A percentile compares a stretch with the other conserved stretches of the same genome.
Evolutionary conservation across 2,113 vertebrate genomes (phyloP).

Genomic region (Mirza zaza): DNA sequence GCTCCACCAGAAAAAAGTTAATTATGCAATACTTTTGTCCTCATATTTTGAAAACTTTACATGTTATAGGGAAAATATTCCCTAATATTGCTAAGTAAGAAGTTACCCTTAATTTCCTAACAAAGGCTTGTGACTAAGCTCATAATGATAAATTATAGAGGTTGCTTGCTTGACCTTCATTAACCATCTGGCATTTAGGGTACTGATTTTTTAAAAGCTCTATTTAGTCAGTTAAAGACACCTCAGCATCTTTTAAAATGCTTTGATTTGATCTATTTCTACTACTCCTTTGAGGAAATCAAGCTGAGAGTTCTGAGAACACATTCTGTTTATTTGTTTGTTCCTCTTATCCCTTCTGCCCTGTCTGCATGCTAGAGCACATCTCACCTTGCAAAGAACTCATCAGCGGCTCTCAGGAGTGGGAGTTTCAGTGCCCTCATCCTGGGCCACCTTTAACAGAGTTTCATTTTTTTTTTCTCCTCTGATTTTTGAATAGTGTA

Average conservation of each 20-base stretch:
- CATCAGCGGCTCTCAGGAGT: not conserved
- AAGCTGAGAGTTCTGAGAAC: not conserved
- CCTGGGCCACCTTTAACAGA: not conserved
- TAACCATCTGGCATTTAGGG: constrained; percentile 60
- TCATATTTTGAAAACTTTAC: constrained; percentile 28
- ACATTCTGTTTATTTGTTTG: constrained; percentile 16
- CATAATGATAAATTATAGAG: constrained; percentile 58
- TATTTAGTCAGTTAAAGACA: not conserved
- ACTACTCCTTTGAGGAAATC: constrained; percentile 17
- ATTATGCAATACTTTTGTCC: not conserved
- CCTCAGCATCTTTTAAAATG: not conserved
- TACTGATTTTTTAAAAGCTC: constrained; percentile 41
- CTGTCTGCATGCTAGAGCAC: not conserved
- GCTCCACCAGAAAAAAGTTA: constrained; percentile 50
- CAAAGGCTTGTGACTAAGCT: constrained; percentile 29
- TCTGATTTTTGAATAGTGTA: not conserved
- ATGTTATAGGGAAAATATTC: constrained; percentile 20
- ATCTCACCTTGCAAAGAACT: constrained; percentile 39
- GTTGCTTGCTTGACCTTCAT: constrained; percentile 51
- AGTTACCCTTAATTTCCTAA: constrained; percentile 56
- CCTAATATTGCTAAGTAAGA: constrained; percentile 41
- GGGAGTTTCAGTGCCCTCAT: not conserved
- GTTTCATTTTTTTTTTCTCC: not conserved
- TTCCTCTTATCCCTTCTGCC: not conserved
- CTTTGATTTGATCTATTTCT: constrained; percentile 63